A percentile compares a stretch with the other conserved stretches of the same genome.
These are phyloP conservation scores for Carposina sasakii DNA, from an alignment of 1,140 invertebrate genomes.

Conservation along the genomic window DNA sequence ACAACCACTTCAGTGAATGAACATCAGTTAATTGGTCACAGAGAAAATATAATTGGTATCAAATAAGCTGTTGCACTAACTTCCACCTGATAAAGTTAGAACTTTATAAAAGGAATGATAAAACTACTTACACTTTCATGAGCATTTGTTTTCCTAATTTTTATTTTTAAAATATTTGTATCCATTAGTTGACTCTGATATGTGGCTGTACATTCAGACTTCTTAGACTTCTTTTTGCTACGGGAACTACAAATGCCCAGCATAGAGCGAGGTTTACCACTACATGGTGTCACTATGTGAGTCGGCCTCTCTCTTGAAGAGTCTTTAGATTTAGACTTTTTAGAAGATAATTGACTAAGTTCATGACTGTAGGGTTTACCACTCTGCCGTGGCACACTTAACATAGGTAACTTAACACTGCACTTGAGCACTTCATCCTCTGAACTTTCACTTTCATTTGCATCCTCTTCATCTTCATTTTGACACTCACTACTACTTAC, in stretches of 20 bases:
- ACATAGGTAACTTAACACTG: slow-evolving; percentile 66
- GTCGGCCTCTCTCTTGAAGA: slow-evolving; percentile 55
- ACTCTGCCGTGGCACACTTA: slow-evolving; percentile 54
- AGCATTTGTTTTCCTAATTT: slow-evolving; percentile 58
- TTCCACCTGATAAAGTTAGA: too few species aligned
- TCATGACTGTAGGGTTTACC: slow-evolving; percentile 71
- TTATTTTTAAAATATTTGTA: slow-evolving; percentile 66
- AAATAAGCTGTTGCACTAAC: too few species aligned
- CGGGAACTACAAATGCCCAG: slow-evolving; percentile 61
- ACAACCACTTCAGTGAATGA: too few species aligned
- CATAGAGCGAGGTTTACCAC: slow-evolving; percentile 70
- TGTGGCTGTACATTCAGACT: slow-evolving; percentile 54
- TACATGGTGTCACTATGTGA: slow-evolving; percentile 61
- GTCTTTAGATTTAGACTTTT: slow-evolving; percentile 58
- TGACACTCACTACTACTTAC: slow-evolving; percentile 68
- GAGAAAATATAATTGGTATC: too few species aligned
- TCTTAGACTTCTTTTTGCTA: slow-evolving; percentile 69
- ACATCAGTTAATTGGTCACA: too few species aligned
- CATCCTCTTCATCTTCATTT: slow-evolving; percentile 33
- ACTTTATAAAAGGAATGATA: too few species aligned
- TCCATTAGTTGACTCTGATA: slow-evolving; percentile 70
- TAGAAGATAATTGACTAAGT: slow-evolving; percentile 71
- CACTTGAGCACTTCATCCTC: slow-evolving; percentile 61
- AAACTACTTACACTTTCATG: slow-evolving; percentile 51
- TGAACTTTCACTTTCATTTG: slow-evolving; percentile 55